phyloP scores from a whole-genome alignment of 2,113 vertebrate genomes.

The Xenopus borealis region DNA sequence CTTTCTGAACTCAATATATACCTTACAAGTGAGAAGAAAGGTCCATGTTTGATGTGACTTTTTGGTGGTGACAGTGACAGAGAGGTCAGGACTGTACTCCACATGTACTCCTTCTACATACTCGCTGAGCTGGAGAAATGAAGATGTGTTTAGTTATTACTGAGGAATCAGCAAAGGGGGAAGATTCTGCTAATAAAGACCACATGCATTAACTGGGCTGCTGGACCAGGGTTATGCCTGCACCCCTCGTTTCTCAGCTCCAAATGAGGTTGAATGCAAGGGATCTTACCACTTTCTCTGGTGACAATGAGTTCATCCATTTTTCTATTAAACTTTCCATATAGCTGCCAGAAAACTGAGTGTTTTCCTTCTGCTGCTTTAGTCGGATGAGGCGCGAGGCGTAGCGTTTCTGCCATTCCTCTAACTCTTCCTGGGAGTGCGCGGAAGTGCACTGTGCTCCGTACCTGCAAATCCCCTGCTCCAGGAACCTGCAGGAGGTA shows the following conservation, averaged over 20 bases:
- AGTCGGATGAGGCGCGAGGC: conserved; percentile 89
- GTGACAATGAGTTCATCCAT: conserved; percentile 97
- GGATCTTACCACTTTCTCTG: conserved; percentile 90
- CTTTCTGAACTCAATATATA: conserved; percentile 54
- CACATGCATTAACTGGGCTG: no score
- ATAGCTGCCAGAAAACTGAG: conserved; percentile 92
- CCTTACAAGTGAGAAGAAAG: conserved; percentile 95
- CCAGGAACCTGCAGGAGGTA: conserved; percentile 77
- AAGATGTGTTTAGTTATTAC: conserved; percentile 32
- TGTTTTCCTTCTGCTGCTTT: conserved; percentile 95
- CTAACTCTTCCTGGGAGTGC: conserved; percentile 95
- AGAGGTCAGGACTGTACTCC: conserved; percentile 86
- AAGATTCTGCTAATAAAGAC: no score
- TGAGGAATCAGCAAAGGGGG: neutral
- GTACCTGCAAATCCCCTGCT: conserved; percentile 95
- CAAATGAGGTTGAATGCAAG: no score
- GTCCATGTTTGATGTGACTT: conserved; percentile 93
- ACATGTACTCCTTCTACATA: conserved; percentile 89
- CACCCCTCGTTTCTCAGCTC: no score
- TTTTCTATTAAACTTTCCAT: conserved; percentile 98
- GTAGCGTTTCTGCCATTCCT: conserved; percentile 96
- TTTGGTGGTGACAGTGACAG: conserved; percentile 92
- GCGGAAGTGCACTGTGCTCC: conserved; percentile 97
- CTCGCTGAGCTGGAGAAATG: conserved; percentile 82
- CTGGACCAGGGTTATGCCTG: no score